Conservation (phyloP, 2,797 vertebrate genomes). For the Lithobates sylvaticus region DNA sequence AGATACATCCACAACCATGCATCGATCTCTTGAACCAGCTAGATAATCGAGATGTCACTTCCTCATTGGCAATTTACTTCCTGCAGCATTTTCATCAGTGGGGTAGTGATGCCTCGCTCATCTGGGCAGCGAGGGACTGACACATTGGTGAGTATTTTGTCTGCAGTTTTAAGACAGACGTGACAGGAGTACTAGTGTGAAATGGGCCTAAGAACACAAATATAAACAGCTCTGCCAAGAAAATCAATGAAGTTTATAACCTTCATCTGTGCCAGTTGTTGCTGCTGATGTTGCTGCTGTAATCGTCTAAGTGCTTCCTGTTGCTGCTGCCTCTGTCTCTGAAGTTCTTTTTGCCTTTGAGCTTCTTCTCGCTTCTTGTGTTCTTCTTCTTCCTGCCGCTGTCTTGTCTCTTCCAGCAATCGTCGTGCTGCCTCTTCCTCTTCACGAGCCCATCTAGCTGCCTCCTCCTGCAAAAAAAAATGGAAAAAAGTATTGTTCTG, state of each 20-base stretch:
- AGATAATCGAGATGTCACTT: too few species aligned
- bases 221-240: background rate
- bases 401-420: slow-evolving; percentile 86
- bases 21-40: too few species aligned
- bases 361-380: slow-evolving; percentile 77
- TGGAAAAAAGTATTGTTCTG: background rate
- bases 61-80: too few species aligned
- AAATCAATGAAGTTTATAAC: slow-evolving; percentile 65
- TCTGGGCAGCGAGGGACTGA: too few species aligned
- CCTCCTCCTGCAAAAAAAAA: slow-evolving; percentile 81
- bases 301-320: slow-evolving; percentile 92
- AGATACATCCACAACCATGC: too few species aligned
- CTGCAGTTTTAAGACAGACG: too few species aligned
- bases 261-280: slow-evolving; percentile 97
- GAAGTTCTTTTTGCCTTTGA: slow-evolving; percentile 91
- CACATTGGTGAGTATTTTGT: too few species aligned
- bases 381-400: slow-evolving; percentile 86
- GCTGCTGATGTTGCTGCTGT: slow-evolving; percentile 94
- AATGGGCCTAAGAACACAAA: background rate
- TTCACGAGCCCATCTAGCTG: slow-evolving; percentile 82
- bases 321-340: slow-evolving; percentile 92
- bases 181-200: too few species aligned
- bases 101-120: too few species aligned
- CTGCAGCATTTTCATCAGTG: too few species aligned
- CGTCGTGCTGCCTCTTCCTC: slow-evolving; percentile 85